Base-by-base conservation (phyloP, 2,797 vertebrate species). In the Tarsius wallacei region DNA sequence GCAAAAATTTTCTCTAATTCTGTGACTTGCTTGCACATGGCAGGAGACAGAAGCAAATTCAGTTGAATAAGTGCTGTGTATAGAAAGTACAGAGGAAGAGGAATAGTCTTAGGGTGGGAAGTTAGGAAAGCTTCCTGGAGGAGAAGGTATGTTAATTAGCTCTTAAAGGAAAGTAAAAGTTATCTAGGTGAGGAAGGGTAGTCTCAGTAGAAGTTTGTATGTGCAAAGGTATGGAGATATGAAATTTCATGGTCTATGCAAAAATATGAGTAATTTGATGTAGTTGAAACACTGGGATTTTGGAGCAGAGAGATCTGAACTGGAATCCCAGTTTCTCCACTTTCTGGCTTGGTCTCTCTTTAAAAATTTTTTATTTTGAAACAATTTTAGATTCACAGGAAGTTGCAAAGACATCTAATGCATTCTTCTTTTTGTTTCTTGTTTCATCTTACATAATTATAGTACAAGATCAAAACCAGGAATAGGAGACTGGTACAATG, bases 351-450 rank as follows among this genome's bases (percentile, higher is more conserved):
- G 42, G 42, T 42, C 42, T 42, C 42, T 42, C 42, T 42, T 42
- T 42, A 42, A 42, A 42, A 42, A 31, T 0, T 9, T 85, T 95
- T 95, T 33, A 36, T 93, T 96, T 85, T 73, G 63, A 89, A 89
- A 76, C 24, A 70, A 82, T 80, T 78, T 42, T 87, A 93, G 42
- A 57, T 93, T 90, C 55, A 55, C 3, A 36, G 68, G 63, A 42
- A 91, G 68, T 87, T 88, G 57, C 28, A 78, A 80, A 94, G 73
- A 63, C 8, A 13, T 11, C 57, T 5, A 4, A 5, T 24, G 12
- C 22, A 51, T 47, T 66, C 51, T 83, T 90, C 84, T 33, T 81
- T 73, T 59, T n/a, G 13, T 94, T 93, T 94, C 77, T 87, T 59
- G 8, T 81, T 91, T 88, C 49, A 11, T 96, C 55, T 96, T 36